A percentile compares a stretch with the other conserved stretches of the same genome.
phyloP scores from a whole-genome alignment of 2,797 vertebrate genomes.

The Megaceryle alcyon region DNA sequence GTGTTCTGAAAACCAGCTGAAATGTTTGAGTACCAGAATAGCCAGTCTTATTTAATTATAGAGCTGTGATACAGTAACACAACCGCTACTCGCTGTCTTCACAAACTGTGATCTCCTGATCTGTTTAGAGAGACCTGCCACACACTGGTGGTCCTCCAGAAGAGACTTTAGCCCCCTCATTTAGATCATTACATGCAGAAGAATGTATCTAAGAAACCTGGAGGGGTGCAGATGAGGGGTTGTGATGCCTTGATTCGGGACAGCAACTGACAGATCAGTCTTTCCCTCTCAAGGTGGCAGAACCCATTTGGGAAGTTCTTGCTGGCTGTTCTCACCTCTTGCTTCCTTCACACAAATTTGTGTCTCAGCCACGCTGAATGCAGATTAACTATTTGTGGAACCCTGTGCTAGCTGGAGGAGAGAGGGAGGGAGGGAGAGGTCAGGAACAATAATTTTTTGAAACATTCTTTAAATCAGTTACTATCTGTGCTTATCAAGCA shows the following conservation, averaged over 20 bases:
- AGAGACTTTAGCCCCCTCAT: not conserved
- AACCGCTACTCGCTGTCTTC: rapidly evolving
- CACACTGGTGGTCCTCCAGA: not conserved
- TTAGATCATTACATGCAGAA: too few relatives aligned
- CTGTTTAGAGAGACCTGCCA: not conserved
- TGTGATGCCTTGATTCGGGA: not conserved
- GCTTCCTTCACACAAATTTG: not conserved
- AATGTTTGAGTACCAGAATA: not conserved
- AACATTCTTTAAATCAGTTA: not conserved
- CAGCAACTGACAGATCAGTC: rapidly evolving
- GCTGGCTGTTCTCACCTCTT: not conserved
- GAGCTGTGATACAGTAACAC: not conserved
- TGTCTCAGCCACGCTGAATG: not conserved
- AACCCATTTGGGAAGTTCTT: not conserved
- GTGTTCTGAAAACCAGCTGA: not conserved
- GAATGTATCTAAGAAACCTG: not conserved
- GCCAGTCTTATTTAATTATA: too few relatives aligned
- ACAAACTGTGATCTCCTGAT: not conserved
- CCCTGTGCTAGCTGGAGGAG: not conserved
- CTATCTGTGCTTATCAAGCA: not conserved
- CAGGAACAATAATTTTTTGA: not conserved
- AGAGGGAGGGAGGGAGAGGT: not conserved
- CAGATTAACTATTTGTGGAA: not conserved
- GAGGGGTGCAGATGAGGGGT: not conserved
- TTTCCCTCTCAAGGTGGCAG: not conserved